phyloP scores from a whole-genome alignment of 1,140 invertebrate genomes.

The Ceratina calcarata region DNA sequence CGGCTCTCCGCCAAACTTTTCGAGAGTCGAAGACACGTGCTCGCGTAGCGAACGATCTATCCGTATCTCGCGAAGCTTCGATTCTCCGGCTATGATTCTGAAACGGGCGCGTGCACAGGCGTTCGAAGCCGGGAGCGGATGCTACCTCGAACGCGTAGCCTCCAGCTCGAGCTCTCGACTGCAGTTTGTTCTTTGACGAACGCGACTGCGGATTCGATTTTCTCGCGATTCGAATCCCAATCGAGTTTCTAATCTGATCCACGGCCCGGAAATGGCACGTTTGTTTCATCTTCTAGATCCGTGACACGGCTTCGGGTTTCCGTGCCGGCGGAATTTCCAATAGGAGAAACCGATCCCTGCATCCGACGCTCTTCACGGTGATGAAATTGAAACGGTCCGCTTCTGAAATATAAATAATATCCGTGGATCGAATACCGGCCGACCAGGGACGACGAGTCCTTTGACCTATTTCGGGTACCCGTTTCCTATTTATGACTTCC shows the following conservation, averaged over 20 bases:
- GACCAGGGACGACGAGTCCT: neutral
- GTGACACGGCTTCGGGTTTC: neutral
- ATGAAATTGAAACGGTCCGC: constrained; percentile 31
- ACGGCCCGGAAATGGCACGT: neutral
- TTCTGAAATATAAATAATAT: constrained; percentile 37
- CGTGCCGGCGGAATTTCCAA: constrained; percentile 3
- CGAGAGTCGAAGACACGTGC: too few relatives aligned
- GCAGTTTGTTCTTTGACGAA: neutral
- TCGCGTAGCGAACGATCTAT: too few relatives aligned
- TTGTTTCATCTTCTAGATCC: neutral
- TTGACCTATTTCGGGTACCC: neutral
- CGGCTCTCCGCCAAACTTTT: too few relatives aligned
- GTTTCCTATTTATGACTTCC: neutral
- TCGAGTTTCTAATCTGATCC: constrained; percentile 41
- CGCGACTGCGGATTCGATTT: constrained; percentile 31
- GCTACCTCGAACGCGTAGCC: too few relatives aligned
- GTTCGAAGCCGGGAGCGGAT: too few relatives aligned
- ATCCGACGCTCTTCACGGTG: neutral
- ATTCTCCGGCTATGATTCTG: too few relatives aligned
- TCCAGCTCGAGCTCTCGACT: too few relatives aligned
- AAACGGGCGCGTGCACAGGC: too few relatives aligned
- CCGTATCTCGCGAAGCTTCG: too few relatives aligned
- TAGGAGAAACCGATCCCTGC: constrained; percentile 4
- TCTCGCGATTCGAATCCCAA: constrained; percentile 25
- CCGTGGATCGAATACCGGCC: constrained; percentile 11